phyloP scores from a whole-genome alignment of 2,113 vertebrate species.

The Empidonax traillii region DNA sequence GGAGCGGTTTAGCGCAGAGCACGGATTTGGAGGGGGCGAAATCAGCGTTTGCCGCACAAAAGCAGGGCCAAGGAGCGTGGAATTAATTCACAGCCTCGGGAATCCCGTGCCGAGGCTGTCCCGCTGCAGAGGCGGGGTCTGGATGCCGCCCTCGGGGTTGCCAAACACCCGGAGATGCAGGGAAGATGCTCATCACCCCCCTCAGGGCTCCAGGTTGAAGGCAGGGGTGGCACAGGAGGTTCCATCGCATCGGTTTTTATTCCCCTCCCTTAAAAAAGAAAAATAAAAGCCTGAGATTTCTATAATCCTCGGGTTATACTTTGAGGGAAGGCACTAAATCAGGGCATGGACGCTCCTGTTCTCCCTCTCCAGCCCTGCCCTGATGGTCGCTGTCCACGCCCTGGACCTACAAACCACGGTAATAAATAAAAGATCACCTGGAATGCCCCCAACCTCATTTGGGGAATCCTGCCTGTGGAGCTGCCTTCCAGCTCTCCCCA shows the following conservation, averaged over 20 bases:
- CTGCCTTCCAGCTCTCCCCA: background rate
- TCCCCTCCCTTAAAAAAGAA: background rate
- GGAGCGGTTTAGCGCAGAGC: background rate
- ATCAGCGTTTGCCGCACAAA: background rate
- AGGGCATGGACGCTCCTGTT: background rate
- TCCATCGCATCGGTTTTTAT: background rate
- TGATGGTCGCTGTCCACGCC: accelerated
- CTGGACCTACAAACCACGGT: accelerated
- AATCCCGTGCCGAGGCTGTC: background rate
- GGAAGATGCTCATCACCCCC: background rate
- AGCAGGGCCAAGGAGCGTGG: background rate
- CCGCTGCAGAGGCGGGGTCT: background rate
- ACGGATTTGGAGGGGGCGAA: background rate
- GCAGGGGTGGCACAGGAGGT: background rate
- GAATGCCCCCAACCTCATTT: background rate
- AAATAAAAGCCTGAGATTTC: background rate
- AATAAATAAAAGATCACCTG: background rate
- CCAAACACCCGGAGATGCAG: background rate
- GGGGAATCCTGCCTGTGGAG: background rate
- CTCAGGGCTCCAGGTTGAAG: background rate
- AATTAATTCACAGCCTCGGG: background rate
- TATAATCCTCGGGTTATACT: background rate
- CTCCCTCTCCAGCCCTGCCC: background rate
- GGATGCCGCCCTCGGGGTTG: background rate
- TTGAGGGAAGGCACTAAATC: background rate